A percentile compares a stretch with the other conserved stretches of the same genome.
phyloP scores from a whole-genome alignment of 2,113 vertebrate species.

The Conger conger region DNA sequence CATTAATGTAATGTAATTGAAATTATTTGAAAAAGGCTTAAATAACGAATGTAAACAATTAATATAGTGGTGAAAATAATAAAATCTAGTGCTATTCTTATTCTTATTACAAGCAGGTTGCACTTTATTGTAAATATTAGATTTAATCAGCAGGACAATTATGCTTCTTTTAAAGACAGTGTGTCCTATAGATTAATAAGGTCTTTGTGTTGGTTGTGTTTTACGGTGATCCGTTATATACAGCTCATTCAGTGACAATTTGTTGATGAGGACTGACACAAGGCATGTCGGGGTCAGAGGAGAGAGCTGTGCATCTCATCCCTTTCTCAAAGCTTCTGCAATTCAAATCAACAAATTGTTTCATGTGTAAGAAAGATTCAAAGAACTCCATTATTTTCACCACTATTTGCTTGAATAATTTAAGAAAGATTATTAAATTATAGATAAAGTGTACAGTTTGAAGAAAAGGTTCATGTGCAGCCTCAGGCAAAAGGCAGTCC shows the following conservation, averaged over 20 bases:
- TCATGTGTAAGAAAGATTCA: slow-evolving; percentile 91
- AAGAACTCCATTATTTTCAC: slow-evolving; percentile 98
- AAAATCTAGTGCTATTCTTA: too few species aligned
- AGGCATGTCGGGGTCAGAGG: slow-evolving; percentile 35
- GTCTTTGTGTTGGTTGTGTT: background rate
- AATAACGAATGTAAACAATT: too few species aligned
- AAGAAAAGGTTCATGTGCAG: slow-evolving; percentile 96
- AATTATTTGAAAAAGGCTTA: too few species aligned
- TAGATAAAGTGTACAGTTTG: slow-evolving; percentile 99
- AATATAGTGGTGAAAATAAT: too few species aligned
- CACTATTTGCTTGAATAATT: slow-evolving; percentile 99
- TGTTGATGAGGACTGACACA: slow-evolving; percentile 47
- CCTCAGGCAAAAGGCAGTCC: slow-evolving; percentile 88
- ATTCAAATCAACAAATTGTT: slow-evolving; percentile 92
- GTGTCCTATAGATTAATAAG: background rate
- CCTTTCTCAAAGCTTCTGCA: slow-evolving; percentile 77
- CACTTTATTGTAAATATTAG: background rate
- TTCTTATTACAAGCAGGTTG: background rate
- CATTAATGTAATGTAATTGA: too few species aligned
- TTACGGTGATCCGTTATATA: slow-evolving; percentile 48
- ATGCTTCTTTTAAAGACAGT: background rate
- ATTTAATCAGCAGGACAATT: background rate
- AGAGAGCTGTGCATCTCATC: slow-evolving; percentile 44
- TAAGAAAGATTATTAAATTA: slow-evolving; percentile 95
- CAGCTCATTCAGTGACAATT: slow-evolving; percentile 45